Evolutionary conservation across 1,140 invertebrate species (phyloP), one percentile per base, ranked within the genome.

Genomic region (Zaprionus tsacasi): DNA sequence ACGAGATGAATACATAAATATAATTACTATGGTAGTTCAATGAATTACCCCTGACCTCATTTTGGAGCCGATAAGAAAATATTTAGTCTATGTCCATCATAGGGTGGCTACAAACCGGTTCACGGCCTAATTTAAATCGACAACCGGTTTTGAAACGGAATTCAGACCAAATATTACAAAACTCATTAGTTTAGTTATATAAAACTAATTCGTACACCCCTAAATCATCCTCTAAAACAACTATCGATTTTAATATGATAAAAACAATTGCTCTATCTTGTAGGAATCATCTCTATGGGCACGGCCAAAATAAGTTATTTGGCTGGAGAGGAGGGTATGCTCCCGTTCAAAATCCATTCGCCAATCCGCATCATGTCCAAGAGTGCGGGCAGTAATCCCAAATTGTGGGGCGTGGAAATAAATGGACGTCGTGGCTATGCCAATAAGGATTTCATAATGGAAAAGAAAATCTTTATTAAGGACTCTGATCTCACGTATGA

Each of bases 371-470:
- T 97, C 70, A 95, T 93, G 69, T 96, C 96, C 91, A 97, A 97
- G 93, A 94, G 94, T 72, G 95, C 95, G 85, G 96, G 96, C 25
- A 93, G 79, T 3, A 94, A 95, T 76, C 85, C 79, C 7, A 94
- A 95, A 73, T 91, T 96, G 64, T 97, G 96, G 96, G 96, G 95
- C 78, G 95, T 95, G 25, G 94, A 95, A 92, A 94, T 96, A 35
- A 94, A 95, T 88, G 96, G 95, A 30, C 94, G 94, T 81, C 92
- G 93, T 76, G 96, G 96, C 50, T 97, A 96, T 92, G 94, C 95
- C 25, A 95, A 95, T 48, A 93, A 93, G 58, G 91, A 91, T 12
- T 95, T 96, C 8, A 91, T 92, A 11, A 60, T 76, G 71, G 91
- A 92, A 33, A 65, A 81, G 2, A 81, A 73, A 56, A 57, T 92